Conservation (phyloP, 2,113 vertebrate species). For the Murina feae region DNA sequence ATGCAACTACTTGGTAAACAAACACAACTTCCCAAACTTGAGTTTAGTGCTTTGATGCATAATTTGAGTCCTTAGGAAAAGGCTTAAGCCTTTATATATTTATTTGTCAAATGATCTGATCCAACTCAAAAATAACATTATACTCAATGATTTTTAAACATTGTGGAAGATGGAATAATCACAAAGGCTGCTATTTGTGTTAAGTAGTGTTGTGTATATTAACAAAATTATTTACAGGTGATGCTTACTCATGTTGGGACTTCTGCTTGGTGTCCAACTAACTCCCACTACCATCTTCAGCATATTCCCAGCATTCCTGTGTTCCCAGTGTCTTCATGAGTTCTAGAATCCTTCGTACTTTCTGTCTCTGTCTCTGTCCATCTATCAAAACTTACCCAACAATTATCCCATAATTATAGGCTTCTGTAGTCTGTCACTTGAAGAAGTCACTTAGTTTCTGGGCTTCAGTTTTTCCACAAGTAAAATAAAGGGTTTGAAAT, state of each 20-base stretch:
- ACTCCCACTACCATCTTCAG: background rate
- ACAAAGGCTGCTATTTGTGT: background rate
- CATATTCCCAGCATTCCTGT: background rate
- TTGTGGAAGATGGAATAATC: background rate
- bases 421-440: background rate
- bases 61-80: background rate
- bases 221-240: conserved; percentile 22
- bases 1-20: conserved; percentile 32
- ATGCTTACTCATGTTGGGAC: background rate
- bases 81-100: background rate
- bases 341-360: background rate
- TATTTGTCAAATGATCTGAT: background rate
- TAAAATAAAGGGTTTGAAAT: conserved; percentile 22
- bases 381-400: background rate
- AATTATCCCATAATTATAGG: background rate
- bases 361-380: background rate
- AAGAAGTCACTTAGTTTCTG: background rate
- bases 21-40: background rate
- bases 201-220: background rate
- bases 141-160: conserved; percentile 3
- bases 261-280: background rate
- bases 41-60: background rate
- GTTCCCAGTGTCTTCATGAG: background rate
- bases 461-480: background rate
- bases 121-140: background rate